Base-by-base conservation (phyloP, 2,113 vertebrate genomes). In the Apteryx owenii region DNA sequence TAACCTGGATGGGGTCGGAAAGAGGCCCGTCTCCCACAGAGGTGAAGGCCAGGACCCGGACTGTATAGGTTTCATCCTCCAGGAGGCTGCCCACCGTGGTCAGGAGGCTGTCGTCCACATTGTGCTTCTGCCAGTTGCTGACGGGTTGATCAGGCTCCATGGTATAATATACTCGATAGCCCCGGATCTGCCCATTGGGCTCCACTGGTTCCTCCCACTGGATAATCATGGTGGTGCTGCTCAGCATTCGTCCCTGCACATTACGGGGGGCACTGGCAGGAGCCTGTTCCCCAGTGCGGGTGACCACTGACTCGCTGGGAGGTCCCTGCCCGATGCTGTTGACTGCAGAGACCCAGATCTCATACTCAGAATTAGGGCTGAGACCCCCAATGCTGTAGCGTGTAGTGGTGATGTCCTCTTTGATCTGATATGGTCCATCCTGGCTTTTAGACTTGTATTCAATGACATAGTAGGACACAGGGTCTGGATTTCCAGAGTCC, bases 131-230 rank as follows among this genome's bases (percentile, higher is more conserved):
- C 99, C 99, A 99, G 92, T 98, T 98, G 97, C 98, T 99, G 97
- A 99, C 99, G 0, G 99, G 98, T 73, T 99, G 99, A 8, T 98
- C 98, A 1, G 99, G 98, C 44, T 99, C 99, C 99, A 99, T 99
- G 94, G 99, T 99, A 85, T 99, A 99, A 73, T 99, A 99, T 21
- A 99, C 98, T 0, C 99, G 98, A 97, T 99, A 99, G 31, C 99
- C 99, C 0, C 99, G 99, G 96, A 99, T 99, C 95, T 99, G 99
- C 48, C 99, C 99, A 0, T 99, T 99, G 85, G 99, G 99, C 94
- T 99, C 99, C 97, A 99, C 99, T 0, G 99, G 99, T 36, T 99
- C 99, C 50, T 99, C 99, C 99, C 99, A 99, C 85, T 99, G 99
- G 93, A 99, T 99, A 97, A 99, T 98, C 99, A 99, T 99, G 88